Evolutionary conservation across 2,113 vertebrate species (phyloP).

Genomic region (Epinephelus cyanopodus): DNA sequence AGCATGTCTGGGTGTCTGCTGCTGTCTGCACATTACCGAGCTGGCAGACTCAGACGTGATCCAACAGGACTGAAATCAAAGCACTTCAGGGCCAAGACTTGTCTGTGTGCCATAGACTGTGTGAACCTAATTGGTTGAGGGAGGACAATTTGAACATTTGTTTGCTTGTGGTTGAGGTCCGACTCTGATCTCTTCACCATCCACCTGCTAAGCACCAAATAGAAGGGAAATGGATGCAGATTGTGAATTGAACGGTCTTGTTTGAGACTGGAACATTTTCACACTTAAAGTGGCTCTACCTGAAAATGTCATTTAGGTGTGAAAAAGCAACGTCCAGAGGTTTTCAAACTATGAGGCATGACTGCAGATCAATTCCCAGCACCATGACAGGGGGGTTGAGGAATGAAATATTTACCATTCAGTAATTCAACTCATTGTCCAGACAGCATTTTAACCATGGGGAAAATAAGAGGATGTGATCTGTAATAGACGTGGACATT

Average conservation of each 20-base stretch:
- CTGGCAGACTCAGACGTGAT: background rate
- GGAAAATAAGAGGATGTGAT: too few relatives aligned
- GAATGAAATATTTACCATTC: too few relatives aligned
- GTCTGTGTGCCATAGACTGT: slow-evolving; percentile 1
- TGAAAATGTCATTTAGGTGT: background rate
- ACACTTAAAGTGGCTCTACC: background rate
- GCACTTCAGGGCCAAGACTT: slow-evolving; percentile 31
- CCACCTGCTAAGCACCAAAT: background rate
- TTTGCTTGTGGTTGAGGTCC: background rate
- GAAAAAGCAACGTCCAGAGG: background rate
- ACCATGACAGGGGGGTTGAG: too few relatives aligned
- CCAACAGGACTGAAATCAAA: slow-evolving; percentile 30
- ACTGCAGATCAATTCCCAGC: background rate
- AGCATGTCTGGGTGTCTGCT: slow-evolving; percentile 19
- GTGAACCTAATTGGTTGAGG: slow-evolving; percentile 17
- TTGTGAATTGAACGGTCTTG: background rate
- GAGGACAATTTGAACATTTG: slow-evolving; percentile 16
- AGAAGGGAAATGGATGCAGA: background rate
- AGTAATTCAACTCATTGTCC: too few relatives aligned
- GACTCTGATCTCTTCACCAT: background rate
- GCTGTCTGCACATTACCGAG: slow-evolving; percentile 22
- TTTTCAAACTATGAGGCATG: background rate
- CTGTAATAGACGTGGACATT: too few relatives aligned
- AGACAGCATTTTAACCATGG: too few relatives aligned
- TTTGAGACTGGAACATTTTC: background rate